A percentile compares a stretch with the other conserved stretches of the same genome.
Evolutionary conservation across 2,888 invertebrate genomes (phyloP).

Genomic region (Andrena dorsata): DNA sequence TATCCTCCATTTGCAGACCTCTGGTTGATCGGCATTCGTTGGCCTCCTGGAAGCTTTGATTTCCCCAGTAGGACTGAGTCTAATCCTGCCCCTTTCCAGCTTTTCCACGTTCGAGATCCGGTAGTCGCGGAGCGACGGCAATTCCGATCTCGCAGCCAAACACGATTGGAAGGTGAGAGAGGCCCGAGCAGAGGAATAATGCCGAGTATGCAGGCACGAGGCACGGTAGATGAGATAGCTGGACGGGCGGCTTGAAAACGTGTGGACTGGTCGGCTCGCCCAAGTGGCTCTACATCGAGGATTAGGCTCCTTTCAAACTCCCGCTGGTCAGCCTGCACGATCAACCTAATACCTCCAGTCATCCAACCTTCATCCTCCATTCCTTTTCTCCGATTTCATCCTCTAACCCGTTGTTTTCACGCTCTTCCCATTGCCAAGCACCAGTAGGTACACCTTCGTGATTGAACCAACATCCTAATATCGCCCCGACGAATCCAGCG

Average conservation of each 20-base stretch:
- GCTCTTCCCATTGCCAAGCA: not conserved
- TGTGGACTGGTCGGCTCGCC: conserved; percentile 40
- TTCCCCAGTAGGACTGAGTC: no score
- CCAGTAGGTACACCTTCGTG: not conserved
- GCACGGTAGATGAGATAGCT: conserved; percentile 53
- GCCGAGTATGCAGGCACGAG: conserved; percentile 54
- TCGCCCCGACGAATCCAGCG: no score
- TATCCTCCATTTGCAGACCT: no score
- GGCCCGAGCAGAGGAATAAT: conserved; percentile 43
- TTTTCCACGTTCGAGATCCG: not conserved
- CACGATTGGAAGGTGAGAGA: conserved; percentile 56
- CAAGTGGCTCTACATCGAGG: conserved; percentile 35
- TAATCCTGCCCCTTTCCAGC: not conserved
- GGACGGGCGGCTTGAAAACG: conserved; percentile 19
- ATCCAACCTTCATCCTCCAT: conserved; percentile 12
- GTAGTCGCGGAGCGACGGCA: not conserved
- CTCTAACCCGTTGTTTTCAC: not conserved
- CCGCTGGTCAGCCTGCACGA: not conserved
- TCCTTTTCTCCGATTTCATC: not conserved
- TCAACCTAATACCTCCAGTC: conserved; percentile 41
- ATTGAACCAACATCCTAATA: not conserved
- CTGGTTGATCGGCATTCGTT: no score
- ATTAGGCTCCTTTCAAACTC: conserved; percentile 45
- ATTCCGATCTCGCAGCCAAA: conserved; percentile 1
- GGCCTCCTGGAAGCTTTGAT: no score